Base-by-base conservation (phyloP, 1,140 invertebrate genomes). In the Patella vulgata region DNA sequence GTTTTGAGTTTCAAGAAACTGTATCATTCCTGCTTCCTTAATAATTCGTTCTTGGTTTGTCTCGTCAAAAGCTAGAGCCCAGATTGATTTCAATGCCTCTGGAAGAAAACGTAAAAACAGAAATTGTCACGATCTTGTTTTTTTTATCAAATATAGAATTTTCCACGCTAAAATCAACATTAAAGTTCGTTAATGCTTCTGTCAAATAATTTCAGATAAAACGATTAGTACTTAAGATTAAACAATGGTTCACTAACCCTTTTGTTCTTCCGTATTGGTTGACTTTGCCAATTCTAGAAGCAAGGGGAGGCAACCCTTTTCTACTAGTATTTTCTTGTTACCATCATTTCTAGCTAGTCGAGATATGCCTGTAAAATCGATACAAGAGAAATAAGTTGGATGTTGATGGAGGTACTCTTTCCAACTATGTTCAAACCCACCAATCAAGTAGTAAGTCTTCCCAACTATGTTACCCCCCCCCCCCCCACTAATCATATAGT, bases 251-350 rank as follows among this genome's bases (percentile, higher is more conserved):
- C 14, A 46, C 14, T 52, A 52, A 12, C 46, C 51, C 11, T 58
- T 27, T 50, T 71, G 64, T 46, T 73, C 70, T 2, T 36, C 50
- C 14, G 48, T 51, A 19, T 42, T 33, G 42, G 53, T 55, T n/a
- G 39, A 27, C 27, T 66, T 58, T 11, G 71, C 11, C 0, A 62
- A 62, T 25, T 63, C 33, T 21, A 51, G 59, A 0, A 74, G 30
- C 1, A 63, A n/a, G 2, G 30, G 17, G 12, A 69, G 56, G 0
- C 54, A 48, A 28, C 59, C 64, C 28, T 62, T 68, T n/a, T 71
- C 57, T 6, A 63, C 61, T 36, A 73, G 63, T 27, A 73, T 50
- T 28, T 56, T 52, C 59, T 73, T 73, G 59, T 70, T 70, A 3
- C 47, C 55, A 21, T 75, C 73, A 43, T 69, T 67, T 58, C 61